phyloP scores from a whole-genome alignment of 2,113 vertebrate genomes.

The Chaetorhynchus papuensis region DNA sequence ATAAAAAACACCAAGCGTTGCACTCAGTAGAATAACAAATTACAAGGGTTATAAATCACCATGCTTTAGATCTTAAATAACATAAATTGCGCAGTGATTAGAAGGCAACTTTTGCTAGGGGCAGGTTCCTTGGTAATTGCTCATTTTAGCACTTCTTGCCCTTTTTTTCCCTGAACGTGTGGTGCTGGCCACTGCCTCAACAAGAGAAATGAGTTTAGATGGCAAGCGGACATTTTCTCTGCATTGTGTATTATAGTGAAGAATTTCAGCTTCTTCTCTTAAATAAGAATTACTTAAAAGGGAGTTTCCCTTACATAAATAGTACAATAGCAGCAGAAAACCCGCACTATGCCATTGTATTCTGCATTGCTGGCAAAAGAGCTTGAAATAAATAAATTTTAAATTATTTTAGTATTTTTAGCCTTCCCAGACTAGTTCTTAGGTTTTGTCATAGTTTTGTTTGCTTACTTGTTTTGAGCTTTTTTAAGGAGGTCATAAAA shows the following conservation, averaged over 20 bases:
- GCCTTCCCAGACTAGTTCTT: background rate
- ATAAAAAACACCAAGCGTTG: background rate
- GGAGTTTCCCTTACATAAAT: background rate
- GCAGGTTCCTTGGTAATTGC: conserved; percentile 23
- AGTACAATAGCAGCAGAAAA: background rate
- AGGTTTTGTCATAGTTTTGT: background rate
- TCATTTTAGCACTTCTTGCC: conserved; percentile 17
- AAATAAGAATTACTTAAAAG: background rate
- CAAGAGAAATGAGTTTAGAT: background rate
- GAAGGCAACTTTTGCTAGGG: conserved; percentile 26
- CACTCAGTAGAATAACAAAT: conserved; percentile 41
- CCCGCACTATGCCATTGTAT: background rate
- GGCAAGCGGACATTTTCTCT: background rate
- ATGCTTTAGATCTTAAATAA: conserved; percentile 42
- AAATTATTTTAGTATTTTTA: background rate
- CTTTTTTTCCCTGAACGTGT: background rate
- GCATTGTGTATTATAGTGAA: background rate
- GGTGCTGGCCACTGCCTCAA: background rate
- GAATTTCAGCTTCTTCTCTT: background rate
- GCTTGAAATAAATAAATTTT: background rate
- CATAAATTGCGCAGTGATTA: conserved; percentile 35
- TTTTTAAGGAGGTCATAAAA: background rate
- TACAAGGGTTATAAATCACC: conserved; percentile 31
- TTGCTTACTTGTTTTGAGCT: background rate
- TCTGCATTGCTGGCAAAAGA: background rate